Percentiles rank a stretch among this genome's conserved stretches.
Evolutionary conservation across 2,888 invertebrate genomes (phyloP).

Genomic region (Andrena praecox): DNA sequence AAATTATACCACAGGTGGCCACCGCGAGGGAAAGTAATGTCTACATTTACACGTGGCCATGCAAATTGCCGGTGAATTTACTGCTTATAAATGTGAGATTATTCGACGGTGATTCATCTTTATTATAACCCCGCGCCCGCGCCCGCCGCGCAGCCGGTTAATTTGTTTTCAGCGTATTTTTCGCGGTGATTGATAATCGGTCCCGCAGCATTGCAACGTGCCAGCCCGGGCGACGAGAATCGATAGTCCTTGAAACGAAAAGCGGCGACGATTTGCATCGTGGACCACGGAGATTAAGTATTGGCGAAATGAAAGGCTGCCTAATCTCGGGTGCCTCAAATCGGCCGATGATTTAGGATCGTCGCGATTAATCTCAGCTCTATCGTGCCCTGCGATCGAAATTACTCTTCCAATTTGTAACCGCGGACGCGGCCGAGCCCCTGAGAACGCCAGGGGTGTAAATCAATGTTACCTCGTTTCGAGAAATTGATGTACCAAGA

Average conservation of each 20-base stretch:
- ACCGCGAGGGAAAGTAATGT: constrained; percentile 48
- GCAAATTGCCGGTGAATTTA: constrained; percentile 77
- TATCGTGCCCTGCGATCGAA: constrained; percentile 37
- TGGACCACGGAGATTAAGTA: constrained; percentile 19
- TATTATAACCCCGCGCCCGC: constrained; percentile 61
- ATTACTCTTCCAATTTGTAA: constrained; percentile 26
- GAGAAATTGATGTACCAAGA: neutral
- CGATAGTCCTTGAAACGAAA: constrained; percentile 36
- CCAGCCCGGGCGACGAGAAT: constrained; percentile 17
- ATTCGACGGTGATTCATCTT: constrained; percentile 73
- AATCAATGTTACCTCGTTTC: neutral
- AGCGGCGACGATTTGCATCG: constrained; percentile 34
- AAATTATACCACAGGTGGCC: constrained; percentile 56
- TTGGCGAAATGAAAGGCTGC: constrained; percentile 34
- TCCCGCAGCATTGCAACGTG: constrained; percentile 15
- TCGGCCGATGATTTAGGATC: constrained; percentile 47
- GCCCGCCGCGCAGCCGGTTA: constrained; percentile 51
- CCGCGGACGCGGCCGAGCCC: neutral
- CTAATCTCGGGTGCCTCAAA: constrained; percentile 46
- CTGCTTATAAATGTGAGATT: constrained; percentile 76
- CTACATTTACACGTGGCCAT: constrained; percentile 62
- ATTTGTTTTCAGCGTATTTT: constrained; percentile 71
- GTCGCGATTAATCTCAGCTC: constrained; percentile 35
- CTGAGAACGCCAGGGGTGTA: neutral
- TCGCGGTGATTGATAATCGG: constrained; percentile 54